Evolutionary conservation across 1,140 invertebrate species (phyloP), one percentile per base, ranked within the genome.

Genomic region (Chironomus striatipennis): DNA sequence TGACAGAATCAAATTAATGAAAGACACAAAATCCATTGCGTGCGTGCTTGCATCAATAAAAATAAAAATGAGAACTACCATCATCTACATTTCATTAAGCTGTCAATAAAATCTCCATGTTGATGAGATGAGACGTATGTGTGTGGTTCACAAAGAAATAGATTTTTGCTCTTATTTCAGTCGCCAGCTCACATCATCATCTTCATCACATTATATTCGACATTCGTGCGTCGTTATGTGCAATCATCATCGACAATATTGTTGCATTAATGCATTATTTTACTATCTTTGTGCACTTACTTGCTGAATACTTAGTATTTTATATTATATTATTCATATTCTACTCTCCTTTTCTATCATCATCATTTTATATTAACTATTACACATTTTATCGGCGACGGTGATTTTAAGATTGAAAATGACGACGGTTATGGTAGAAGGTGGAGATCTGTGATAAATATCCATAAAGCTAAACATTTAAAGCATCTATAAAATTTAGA

Each of bases 241-340:
- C 47, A 57, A 57, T 57, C 47, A 70, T 70, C 20, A 70, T 70
- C 20, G 65, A 70, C 65, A 70, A 70, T 70, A 70, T 70, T 70
- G 65, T 70, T 70, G 65, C 65, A 70, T 21, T 70, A 70, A 70
- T 70, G 65, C 65, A 20, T 21, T 10, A 9, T 57, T 57, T 57
- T 57, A 57, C 47, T 57, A 57, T 57, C 47, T 12, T 9, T 2
- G 15, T 47, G 47, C 47, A 57, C 47, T 57, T 57, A 57, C 12
- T 57, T 57, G 8, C 12, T n/a, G 15, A 10, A 57, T 34, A 34
- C 8, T 57, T 57, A 57, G 12, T 57, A 12, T 57, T n/a, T n/a
- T n/a, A n/a, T n/a, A n/a, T n/a, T 34, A 34, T 34, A 1, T 34
- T 34, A 34, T n/a, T n/a, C n/a, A n/a, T 57, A n/a, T 57, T 57